Conservation (phyloP, 2,888 invertebrate species). For the Sisyra terminalis region DNA sequence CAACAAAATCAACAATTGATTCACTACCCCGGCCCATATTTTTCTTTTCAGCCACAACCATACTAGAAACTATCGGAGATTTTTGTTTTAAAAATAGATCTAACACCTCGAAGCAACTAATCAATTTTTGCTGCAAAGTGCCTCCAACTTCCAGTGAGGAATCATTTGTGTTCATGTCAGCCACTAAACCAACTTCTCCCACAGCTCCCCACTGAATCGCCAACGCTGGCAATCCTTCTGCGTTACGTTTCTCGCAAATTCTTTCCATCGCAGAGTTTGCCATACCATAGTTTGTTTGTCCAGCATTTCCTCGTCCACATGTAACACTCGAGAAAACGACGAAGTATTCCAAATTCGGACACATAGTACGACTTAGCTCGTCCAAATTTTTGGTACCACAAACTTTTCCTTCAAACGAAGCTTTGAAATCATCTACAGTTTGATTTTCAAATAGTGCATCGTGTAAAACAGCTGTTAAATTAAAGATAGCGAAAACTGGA, state of each 20-base stretch:
- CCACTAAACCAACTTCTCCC: conserved; percentile 44
- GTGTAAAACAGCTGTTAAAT: conserved; percentile 66
- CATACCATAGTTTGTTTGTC: conserved; percentile 83
- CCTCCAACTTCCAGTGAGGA: conserved; percentile 25
- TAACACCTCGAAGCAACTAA: conserved; percentile 35
- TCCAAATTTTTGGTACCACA: conserved; percentile 64
- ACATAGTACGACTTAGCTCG: conserved; percentile 37
- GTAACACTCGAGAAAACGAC: conserved; percentile 85
- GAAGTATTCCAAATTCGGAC: conserved; percentile 48
- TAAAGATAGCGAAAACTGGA: conserved; percentile 71
- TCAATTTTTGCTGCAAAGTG: conserved; percentile 40
- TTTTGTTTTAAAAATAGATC: conserved; percentile 29
- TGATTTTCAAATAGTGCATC: conserved; percentile 69
- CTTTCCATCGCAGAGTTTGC: conserved; percentile 84
- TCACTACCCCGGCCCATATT: conserved; percentile 39
- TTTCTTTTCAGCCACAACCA: conserved; percentile 31
- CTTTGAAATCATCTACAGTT: conserved; percentile 45
- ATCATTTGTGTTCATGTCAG: conserved; percentile 26
- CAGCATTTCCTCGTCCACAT: conserved; percentile 81
- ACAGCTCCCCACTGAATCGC: conserved; percentile 91
- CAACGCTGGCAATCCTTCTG: conserved; percentile 54
- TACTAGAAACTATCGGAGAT: conserved; percentile 24
- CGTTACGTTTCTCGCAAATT: conserved; percentile 56
- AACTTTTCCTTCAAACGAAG: conserved; percentile 62
- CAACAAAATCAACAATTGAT: conserved; percentile 55